Evolutionary conservation across 2,113 vertebrate species (phyloP).

Genomic region (Phyllostomus hastatus): DNA sequence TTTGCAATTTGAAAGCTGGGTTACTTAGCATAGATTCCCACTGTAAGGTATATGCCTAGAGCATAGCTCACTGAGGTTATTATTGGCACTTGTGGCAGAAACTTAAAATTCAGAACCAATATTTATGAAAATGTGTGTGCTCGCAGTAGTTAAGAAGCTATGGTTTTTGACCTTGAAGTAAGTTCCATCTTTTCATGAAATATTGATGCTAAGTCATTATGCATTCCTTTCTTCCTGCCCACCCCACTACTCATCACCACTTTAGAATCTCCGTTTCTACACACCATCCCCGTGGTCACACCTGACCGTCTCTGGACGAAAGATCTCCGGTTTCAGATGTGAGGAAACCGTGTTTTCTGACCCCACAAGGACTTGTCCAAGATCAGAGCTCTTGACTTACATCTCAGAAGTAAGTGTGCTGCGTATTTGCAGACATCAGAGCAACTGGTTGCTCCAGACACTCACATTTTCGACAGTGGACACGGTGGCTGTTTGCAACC

Average conservation of each 20-base stretch:
- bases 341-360: constrained; percentile 18
- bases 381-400: constrained; percentile 34
- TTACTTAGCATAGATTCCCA: neutral
- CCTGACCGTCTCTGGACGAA: constrained; percentile 42
- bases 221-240: constrained; percentile 56
- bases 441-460: neutral
- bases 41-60: neutral
- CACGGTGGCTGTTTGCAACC: neutral
- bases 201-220: constrained; percentile 72
- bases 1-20: too few relatives aligned
- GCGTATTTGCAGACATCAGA: constrained; percentile 39
- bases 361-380: neutral
- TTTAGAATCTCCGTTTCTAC: neutral
- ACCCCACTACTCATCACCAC: neutral
- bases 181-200: constrained; percentile 78
- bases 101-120: constrained; percentile 75
- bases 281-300: constrained; percentile 34
- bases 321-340: neutral
- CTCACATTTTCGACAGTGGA: neutral
- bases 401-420: neutral
- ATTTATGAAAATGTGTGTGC: constrained; percentile 64
- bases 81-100: neutral
- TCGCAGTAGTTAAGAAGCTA: constrained; percentile 64
- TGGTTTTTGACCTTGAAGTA: constrained; percentile 78
- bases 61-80: neutral